Conservation (phyloP, 2,113 vertebrate species). For the Eubucco bourcierii region DNA sequence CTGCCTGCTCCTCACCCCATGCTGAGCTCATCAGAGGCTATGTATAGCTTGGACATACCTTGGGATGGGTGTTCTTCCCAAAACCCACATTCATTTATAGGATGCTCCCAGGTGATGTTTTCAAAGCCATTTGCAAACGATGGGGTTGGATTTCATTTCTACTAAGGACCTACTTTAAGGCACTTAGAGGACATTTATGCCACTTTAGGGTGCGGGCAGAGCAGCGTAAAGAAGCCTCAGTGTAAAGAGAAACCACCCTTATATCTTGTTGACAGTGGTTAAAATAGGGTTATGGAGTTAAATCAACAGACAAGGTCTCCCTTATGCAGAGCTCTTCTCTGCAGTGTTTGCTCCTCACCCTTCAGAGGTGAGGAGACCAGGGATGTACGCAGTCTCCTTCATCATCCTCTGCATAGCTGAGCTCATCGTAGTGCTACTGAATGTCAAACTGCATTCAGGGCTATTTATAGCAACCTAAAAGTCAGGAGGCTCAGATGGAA, state of each 20-base stretch:
- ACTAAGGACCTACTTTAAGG: constrained; percentile 48
- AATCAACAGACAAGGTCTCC: constrained; percentile 26
- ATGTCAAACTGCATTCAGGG: not conserved
- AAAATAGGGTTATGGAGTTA: constrained; percentile 37
- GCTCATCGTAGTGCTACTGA: not conserved
- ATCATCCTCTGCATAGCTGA: rapidly evolving
- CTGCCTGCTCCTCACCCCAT: not conserved
- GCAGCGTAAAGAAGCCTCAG: constrained; percentile 31
- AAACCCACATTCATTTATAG: constrained; percentile 48
- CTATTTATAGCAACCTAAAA: not conserved
- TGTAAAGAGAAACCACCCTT: constrained; percentile 43
- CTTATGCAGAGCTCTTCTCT: not conserved
- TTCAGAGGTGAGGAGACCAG: not conserved
- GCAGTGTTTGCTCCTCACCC: not conserved
- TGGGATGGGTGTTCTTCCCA: constrained; percentile 13
- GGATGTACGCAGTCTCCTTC: not conserved
- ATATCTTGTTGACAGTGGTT: constrained; percentile 64
- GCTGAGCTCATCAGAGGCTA: constrained; percentile 37
- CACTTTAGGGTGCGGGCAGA: constrained; percentile 49
- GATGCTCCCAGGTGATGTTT: not conserved
- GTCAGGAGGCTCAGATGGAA: not conserved
- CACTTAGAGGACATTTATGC: constrained; percentile 57
- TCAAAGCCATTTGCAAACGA: not conserved
- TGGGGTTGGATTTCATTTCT: not conserved
- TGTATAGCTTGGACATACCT: not conserved